Percentiles rank a stretch among this genome's conserved stretches.
Conservation (phyloP, 2,888 invertebrate species). For the Isotomurus palustris region DNA sequence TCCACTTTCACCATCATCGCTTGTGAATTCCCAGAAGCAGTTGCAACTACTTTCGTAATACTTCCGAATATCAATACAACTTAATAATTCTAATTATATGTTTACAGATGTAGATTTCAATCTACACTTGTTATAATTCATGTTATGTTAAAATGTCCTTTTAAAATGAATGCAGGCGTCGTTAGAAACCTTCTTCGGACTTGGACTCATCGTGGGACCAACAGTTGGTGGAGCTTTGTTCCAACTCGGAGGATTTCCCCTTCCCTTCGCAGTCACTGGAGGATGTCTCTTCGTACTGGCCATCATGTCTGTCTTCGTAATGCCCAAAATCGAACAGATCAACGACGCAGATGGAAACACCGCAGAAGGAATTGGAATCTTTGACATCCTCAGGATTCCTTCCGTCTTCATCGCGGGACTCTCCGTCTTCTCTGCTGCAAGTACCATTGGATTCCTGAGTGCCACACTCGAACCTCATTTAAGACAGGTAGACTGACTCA, state of each 20-base stretch:
- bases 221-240: slow-evolving; percentile 83
- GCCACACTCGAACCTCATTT: slow-evolving; percentile 58
- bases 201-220: slow-evolving; percentile 82
- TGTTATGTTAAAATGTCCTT: slow-evolving; percentile 21
- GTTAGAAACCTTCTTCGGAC: slow-evolving; percentile 79
- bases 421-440: slow-evolving; percentile 49
- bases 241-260: slow-evolving; percentile 52
- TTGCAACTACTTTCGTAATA: slow-evolving; percentile 73
- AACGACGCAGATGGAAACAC: slow-evolving; percentile 11
- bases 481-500: slow-evolving; percentile 47
- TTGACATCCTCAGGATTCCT: slow-evolving; percentile 56
- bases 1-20: slow-evolving; percentile 77
- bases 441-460: slow-evolving; percentile 55
- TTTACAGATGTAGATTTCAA: background rate
- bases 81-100: background rate
- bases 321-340: slow-evolving; percentile 25
- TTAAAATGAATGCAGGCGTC: slow-evolving; percentile 59
- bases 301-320: slow-evolving; percentile 18
- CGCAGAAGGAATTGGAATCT: slow-evolving; percentile 51
- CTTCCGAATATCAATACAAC: too few species aligned
- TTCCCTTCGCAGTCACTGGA: slow-evolving; percentile 55
- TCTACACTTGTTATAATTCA: background rate
- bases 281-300: slow-evolving; percentile 50
- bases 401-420: slow-evolving; percentile 49
- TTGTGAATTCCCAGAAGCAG: slow-evolving; percentile 78